Conservation (phyloP, 2,797 vertebrate genomes). For the Ptychobarbus kaznakovi region DNA sequence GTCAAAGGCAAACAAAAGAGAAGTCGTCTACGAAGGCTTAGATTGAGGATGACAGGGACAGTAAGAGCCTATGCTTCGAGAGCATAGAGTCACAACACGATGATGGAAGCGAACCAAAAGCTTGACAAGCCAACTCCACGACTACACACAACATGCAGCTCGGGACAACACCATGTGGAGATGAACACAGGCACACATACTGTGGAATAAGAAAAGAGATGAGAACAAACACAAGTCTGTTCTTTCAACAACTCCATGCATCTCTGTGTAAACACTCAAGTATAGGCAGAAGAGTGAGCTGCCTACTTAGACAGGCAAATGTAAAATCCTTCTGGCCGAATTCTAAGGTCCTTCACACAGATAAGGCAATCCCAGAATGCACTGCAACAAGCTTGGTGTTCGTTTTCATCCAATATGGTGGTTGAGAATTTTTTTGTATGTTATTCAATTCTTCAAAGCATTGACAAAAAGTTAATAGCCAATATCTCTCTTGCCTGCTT, state of each 20-base stretch:
- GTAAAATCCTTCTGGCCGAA: background rate
- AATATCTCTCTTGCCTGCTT: background rate
- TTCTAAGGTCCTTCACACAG: background rate
- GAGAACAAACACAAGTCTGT: constrained; percentile 84
- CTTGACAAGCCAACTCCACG: constrained; percentile 77
- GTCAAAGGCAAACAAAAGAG: constrained; percentile 70
- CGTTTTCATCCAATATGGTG: background rate
- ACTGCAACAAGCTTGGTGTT: background rate
- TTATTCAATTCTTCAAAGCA: background rate
- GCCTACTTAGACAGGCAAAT: background rate
- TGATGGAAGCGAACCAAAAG: constrained; percentile 79
- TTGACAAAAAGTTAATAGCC: background rate
- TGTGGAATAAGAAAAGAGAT: constrained; percentile 81
- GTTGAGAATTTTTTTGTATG: background rate
- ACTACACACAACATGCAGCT: constrained; percentile 73
- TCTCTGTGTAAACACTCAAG: constrained; percentile 97
- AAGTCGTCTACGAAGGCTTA: constrained; percentile 46
- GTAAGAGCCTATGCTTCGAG: constrained; percentile 54
- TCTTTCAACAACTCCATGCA: constrained; percentile 91
- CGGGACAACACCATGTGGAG: constrained; percentile 65
- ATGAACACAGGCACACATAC: constrained; percentile 79
- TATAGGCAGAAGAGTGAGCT: constrained; percentile 81
- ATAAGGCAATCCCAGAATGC: background rate
- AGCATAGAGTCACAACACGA: constrained; percentile 80
- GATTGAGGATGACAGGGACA: constrained; percentile 68